Conservation (phyloP, 2,113 vertebrate species). For the Atrichornis clamosus region DNA sequence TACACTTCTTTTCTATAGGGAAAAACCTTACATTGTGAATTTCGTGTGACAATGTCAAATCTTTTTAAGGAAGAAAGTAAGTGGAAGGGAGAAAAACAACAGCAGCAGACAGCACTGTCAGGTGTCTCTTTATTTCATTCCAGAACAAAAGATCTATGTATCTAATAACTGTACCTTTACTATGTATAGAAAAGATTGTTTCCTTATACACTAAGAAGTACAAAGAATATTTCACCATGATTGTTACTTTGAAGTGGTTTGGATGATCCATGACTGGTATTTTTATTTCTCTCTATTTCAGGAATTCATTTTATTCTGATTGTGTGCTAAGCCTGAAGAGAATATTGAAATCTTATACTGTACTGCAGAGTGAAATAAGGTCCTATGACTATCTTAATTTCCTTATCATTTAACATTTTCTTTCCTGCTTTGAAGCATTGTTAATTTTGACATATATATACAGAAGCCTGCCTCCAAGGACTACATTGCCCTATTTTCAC, state of each 20-base stretch:
- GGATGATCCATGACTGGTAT: background rate
- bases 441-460: background rate
- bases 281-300: background rate
- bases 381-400: background rate
- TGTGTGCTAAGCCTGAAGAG: background rate
- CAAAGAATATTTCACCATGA: background rate
- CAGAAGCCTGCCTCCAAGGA: background rate
- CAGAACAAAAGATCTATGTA: background rate
- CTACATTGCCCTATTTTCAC: background rate
- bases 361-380: background rate
- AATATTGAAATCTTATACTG: background rate
- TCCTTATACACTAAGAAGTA: background rate
- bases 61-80: background rate
- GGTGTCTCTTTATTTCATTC: background rate
- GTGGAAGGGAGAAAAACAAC: background rate
- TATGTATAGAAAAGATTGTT: background rate
- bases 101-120: background rate
- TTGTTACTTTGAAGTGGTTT: background rate
- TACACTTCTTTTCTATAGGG: background rate
- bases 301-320: background rate
- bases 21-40: background rate
- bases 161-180: background rate
- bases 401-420: background rate
- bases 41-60: background rate
- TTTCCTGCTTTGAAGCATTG: background rate